A percentile compares a stretch with the other conserved stretches of the same genome.
These are phyloP conservation scores for Marisa cornuarietis DNA, from an alignment of 1,140 invertebrate genomes.

Conservation along the genomic window DNA sequence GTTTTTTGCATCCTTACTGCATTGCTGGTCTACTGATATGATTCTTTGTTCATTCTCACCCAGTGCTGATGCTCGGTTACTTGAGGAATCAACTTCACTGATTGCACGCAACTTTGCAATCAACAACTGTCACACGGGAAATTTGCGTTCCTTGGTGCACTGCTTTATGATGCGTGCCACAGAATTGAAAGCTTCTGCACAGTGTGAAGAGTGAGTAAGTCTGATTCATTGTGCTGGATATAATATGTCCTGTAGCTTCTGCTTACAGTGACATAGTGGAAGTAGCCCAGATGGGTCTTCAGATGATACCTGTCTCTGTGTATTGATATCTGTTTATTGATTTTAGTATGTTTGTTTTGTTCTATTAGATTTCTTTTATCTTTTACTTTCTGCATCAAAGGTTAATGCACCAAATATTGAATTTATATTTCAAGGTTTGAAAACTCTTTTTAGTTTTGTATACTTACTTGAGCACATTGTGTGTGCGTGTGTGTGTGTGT, in stretches of 20 bases:
- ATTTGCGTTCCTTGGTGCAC: conserved; percentile 85
- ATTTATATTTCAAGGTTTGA: no score
- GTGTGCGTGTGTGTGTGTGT: conserved; percentile 11
- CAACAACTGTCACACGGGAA: conserved; percentile 87
- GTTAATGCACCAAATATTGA: no score
- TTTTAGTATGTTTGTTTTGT: background rate
- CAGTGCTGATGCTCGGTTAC: conserved; percentile 80
- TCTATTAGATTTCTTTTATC: background rate
- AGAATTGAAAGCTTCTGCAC: conserved; percentile 82
- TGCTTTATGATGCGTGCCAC: conserved; percentile 82
- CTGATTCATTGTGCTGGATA: background rate
- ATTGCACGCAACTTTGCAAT: conserved; percentile 64
- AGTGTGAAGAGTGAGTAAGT: conserved; percentile 91
- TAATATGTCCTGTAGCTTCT: background rate
- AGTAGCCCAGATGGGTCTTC: background rate
- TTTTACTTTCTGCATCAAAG: background rate
- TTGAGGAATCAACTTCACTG: conserved; percentile 79
- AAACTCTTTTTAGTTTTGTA: no score
- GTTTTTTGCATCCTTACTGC: conserved; percentile 45
- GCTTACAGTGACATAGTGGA: background rate
- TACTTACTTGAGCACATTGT: background rate
- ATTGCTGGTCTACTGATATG: conserved; percentile 8
- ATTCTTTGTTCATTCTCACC: conserved; percentile 20
- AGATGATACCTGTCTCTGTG: background rate
- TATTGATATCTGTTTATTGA: no score